Conservation (phyloP, 2,113 vertebrate species). For the Tauraco erythrolophus region DNA sequence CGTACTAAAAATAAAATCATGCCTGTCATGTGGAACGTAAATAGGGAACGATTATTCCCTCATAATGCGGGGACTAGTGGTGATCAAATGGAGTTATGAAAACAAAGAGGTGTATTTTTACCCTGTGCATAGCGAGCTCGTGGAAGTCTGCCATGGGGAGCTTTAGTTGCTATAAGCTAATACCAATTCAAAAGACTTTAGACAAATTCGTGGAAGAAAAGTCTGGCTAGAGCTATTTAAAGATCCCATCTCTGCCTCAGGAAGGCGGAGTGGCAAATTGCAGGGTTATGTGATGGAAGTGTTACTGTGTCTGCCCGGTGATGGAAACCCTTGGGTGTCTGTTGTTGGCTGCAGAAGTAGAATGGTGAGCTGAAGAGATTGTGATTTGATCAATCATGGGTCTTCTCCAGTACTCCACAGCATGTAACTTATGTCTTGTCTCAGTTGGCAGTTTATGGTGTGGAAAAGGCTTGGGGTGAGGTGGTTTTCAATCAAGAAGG, state of each 20-base stretch:
- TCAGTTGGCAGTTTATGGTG: neutral
- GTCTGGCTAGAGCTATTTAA: neutral
- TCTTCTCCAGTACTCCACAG: neutral
- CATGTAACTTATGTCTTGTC: neutral
- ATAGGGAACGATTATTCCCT: constrained; percentile 43
- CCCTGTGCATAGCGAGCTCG: neutral
- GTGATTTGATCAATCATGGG: neutral
- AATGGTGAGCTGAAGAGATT: neutral
- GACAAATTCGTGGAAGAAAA: neutral
- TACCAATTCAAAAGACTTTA: neutral
- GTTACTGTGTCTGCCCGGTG: neutral
- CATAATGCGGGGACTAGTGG: neutral
- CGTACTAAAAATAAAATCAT: constrained; percentile 47
- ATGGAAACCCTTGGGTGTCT: neutral
- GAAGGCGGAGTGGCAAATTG: neutral
- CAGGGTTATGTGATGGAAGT: neutral
- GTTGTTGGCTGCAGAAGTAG: neutral
- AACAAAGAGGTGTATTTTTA: constrained; percentile 60
- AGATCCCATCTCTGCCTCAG: neutral
- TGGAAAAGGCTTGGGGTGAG: neutral
- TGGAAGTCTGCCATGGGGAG: constrained; percentile 21
- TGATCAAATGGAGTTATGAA: constrained; percentile 16
- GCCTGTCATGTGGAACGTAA: constrained; percentile 24
- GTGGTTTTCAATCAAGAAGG: neutral
- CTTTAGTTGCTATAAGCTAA: neutral